A percentile compares a stretch with the other conserved stretches of the same genome.
These are phyloP conservation scores for Trinorchestia longiramus DNA, from an alignment of 1,140 invertebrate genomes.

Conservation along the genomic window DNA sequence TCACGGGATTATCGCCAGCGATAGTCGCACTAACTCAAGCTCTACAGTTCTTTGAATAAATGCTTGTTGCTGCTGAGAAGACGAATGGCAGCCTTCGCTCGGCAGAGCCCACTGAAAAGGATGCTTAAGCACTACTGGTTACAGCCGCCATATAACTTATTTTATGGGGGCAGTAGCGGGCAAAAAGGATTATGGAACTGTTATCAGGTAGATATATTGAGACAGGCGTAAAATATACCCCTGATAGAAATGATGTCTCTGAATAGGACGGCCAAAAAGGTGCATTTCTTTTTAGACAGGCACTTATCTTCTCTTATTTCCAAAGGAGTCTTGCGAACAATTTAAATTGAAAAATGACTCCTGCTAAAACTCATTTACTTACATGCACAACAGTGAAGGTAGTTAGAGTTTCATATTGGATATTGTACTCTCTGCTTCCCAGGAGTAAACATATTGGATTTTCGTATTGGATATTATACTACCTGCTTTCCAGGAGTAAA, in stretches of 20 bases:
- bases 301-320: constrained; percentile 43
- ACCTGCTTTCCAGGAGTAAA: not conserved
- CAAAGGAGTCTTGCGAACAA: not conserved
- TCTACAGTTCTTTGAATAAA: constrained; percentile 15
- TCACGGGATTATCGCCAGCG: constrained; percentile 24
- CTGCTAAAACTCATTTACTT: not conserved
- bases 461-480: not conserved
- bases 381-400: not conserved
- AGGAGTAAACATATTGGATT: not conserved
- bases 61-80: constrained; percentile 43
- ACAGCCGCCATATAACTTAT: constrained; percentile 30
- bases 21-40: constrained; percentile 45
- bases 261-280: constrained; percentile 11
- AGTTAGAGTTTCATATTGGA: not conserved
- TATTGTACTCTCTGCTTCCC: not conserved
- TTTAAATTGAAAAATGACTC: constrained; percentile 23
- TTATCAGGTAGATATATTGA: constrained; percentile 51
- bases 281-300: constrained; percentile 43
- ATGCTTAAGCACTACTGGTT: constrained; percentile 46
- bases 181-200: constrained; percentile 52
- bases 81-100: constrained; percentile 19
- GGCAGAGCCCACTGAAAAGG: constrained; percentile 2
- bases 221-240: constrained; percentile 52
- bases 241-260: constrained; percentile 46
- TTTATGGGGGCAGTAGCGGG: constrained; percentile 50